Base-by-base conservation (phyloP, 1,140 invertebrate species). In the Drosophila dunni region DNA sequence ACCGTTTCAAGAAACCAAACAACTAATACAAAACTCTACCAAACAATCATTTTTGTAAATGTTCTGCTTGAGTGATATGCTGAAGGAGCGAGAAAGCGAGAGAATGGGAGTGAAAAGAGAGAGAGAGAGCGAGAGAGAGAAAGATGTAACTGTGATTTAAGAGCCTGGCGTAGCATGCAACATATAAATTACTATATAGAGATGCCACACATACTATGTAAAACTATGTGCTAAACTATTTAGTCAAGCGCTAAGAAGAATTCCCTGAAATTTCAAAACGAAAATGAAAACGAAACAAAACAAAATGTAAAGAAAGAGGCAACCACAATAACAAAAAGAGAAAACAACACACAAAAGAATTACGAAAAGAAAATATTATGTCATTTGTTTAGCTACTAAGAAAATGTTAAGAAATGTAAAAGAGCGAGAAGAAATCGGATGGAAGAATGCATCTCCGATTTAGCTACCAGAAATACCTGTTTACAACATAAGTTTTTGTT, bases 401-500 rank as follows among this genome's bases (percentile, higher is more conserved):
- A 62, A 61, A 29, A 40, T 56, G 50, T 73, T 81, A 70, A 79
- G 79, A 78, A 69, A 62, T 20, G 17, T 20, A 57, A 71, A 36
- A 45, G 34, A 56, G 42, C 10, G 34, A 69, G 40, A 54, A 46
- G 45, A 53, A 48, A 74, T 65, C 56, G 38, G 24, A 29, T 29
- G 17, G 33, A 34, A 33, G n/a, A 75, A 69, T 48, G 34, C 34
- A 65, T 69, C 72, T 79, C 76, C 64, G 73, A 69, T 53, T 73
- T 79, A 76, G 88, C 88, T 91, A 91, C 88, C 83, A 91, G 89
- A 79, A 91, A 88, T 91, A 91, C 88, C 88, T 91, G 88, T 68
- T 78, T 80, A 90, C 57, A 48, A 67, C 54, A 56, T 88, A 88
- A 84, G 82, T 68, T 72, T 65, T 78, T 71, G 62, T 56, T 70